Conservation (phyloP, 2,113 vertebrate species). For the Paradoxurus hermaphroditus region DNA sequence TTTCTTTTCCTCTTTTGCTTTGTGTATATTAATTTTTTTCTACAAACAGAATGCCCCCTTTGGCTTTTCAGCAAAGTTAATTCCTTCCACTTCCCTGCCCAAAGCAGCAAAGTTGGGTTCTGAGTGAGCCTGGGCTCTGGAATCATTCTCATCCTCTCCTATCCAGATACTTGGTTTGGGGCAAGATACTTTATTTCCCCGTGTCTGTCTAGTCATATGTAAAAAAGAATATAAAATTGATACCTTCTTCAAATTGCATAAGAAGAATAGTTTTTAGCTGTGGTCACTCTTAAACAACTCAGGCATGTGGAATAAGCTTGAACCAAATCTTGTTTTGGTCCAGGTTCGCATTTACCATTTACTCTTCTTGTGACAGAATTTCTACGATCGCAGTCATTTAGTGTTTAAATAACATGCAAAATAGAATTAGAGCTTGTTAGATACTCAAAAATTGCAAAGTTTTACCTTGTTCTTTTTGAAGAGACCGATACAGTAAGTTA, state of each 20-base stretch:
- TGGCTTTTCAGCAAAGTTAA: not conserved
- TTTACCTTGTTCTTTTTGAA: not conserved
- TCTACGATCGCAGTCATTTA: not conserved
- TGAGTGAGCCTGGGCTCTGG: not conserved
- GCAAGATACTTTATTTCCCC: not conserved
- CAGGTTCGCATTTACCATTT: not conserved
- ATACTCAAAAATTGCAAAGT: not conserved
- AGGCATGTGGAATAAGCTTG: not conserved
- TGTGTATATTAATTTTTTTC: not conserved
- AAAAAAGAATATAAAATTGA: not conserved
- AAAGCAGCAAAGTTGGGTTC: not conserved
- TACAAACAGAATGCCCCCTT: not conserved
- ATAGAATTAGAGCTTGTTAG: not conserved
- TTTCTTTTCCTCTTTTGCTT: not conserved
- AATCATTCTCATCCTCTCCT: not conserved
- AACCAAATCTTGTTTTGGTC: not conserved
- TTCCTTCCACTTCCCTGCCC: not conserved
- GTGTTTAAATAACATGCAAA: not conserved
- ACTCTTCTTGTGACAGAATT: not conserved
- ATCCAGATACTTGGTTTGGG: not conserved
- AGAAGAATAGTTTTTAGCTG: not conserved
- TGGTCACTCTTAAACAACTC: not conserved
- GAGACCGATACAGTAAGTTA: not conserved
- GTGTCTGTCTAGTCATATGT: not conserved
- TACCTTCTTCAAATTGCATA: not conserved